Evolutionary conservation across 2,888 invertebrate genomes (phyloP).

Genomic region (Trachelus tabidus): DNA sequence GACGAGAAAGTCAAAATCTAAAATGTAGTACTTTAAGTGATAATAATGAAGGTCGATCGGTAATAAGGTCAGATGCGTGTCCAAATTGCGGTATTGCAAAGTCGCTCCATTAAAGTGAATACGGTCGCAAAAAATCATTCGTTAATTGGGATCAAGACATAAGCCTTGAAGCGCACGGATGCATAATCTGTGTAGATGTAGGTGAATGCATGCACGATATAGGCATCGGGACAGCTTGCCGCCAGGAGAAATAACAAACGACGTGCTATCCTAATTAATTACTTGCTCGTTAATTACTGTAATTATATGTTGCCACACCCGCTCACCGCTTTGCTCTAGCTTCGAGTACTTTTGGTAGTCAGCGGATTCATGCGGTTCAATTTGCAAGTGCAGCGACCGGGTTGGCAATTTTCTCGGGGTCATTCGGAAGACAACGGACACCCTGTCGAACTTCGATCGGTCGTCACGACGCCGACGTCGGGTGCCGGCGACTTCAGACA

Average conservation of each 20-base stretch:
- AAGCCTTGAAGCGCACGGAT: slow-evolving; percentile 40
- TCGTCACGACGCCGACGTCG: background rate
- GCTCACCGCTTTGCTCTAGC: slow-evolving; percentile 11
- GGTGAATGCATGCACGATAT: slow-evolving; percentile 1
- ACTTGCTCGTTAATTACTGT: slow-evolving; percentile 54
- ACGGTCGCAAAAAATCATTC: slow-evolving; percentile 18
- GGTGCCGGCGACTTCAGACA: background rate
- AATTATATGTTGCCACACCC: slow-evolving; percentile 56
- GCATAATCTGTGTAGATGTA: slow-evolving; percentile 31
- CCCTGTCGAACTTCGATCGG: background rate
- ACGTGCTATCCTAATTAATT: slow-evolving; percentile 61
- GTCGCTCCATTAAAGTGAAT: background rate
- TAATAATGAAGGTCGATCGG: background rate
- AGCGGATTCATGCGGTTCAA: background rate
- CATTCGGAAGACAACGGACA: background rate
- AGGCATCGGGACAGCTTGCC: slow-evolving; percentile 4
- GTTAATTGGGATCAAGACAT: slow-evolving; percentile 55
- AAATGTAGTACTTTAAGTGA: background rate
- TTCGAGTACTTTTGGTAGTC: background rate
- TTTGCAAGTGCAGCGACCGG: background rate
- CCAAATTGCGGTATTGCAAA: background rate
- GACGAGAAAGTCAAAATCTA: too few species aligned
- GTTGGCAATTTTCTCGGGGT: background rate
- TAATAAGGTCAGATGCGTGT: background rate
- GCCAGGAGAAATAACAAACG: slow-evolving; percentile 53